Base-by-base conservation (phyloP, 1,140 invertebrate genomes). In the Drosophila repleta region DNA sequence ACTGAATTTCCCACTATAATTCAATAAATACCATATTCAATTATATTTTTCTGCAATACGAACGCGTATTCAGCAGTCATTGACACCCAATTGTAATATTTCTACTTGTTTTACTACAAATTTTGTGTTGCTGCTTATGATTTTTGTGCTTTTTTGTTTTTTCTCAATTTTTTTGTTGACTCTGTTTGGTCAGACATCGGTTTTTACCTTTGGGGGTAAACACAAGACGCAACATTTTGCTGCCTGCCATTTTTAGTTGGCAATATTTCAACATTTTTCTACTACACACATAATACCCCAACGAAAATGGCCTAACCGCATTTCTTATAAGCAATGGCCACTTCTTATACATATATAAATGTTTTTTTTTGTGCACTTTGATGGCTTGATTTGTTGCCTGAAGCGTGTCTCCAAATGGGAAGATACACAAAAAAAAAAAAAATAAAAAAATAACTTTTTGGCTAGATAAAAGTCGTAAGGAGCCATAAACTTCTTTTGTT, bases 131-230 rank as follows among this genome's bases (percentile, higher is more conserved):
- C 65, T 73, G 24, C 65, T 73, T 32, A n/a, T 45, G n/a, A 45
- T 49, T 15, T 56, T 49, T 39, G 26, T 52, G 21, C 7, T 39
- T 29, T 57, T 57, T 52, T 15, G 5, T 41, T 10, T 32, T 32
- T 32, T 32, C 1, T 32, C 1, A 32, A 13, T 18, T 35, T 18
- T 56, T 18, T 8, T 18, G 18, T 43, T 43, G 5, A 7, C 52
- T 39, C 29, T 52, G 37, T 39, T 58, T 63, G 62, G 35, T 49
- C 37, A 35, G 56, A 66, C 72, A 79, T 45, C 20, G 78, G 49
- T 64, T 45, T 45, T 76, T 83, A 62, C 72, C 75, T 83, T 83
- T 63, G 26, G 79, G 71, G 67, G 56, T 55, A 41, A 66, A 68
- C 20, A 20, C 26, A 21, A 37, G 45, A 17, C 41, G 49, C 18